These are phyloP conservation scores for Butastur rufipennis DNA, from an alignment of 2,113 vertebrate species.

Conservation along the genomic window DNA sequence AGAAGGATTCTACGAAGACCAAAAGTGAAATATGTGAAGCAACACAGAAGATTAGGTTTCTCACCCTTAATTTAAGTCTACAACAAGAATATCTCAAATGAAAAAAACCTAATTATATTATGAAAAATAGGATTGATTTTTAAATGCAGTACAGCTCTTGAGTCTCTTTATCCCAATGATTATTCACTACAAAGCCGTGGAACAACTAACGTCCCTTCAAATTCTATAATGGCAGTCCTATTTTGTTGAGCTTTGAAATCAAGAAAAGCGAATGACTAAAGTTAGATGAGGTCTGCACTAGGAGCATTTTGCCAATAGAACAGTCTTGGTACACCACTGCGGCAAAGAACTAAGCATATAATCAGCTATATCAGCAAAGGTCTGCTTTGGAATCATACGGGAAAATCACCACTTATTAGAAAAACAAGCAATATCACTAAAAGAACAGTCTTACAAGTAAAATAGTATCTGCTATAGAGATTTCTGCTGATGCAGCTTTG, in stretches of 20 bases:
- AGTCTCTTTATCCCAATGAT: constrained; percentile 6
- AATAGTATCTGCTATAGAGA: not conserved
- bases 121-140: constrained; percentile 38
- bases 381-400: not conserved
- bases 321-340: not conserved
- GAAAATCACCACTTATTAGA: not conserved
- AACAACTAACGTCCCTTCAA: not conserved
- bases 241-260: constrained; percentile 19
- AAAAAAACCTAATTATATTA: constrained; percentile 24
- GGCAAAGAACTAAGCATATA: not conserved
- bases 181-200: not conserved
- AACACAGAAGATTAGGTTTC: not conserved
- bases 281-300: not conserved
- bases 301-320: constrained; percentile 1
- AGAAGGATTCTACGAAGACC: not conserved
- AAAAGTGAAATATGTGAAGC: not conserved
- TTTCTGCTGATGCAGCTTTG: not conserved
- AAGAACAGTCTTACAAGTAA: constrained; percentile 2
- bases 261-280: constrained; percentile 3
- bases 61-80: constrained; percentile 3
- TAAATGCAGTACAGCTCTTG: constrained; percentile 20
- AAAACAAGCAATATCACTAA: not conserved
- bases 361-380: constrained; percentile 3
- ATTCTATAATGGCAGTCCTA: not conserved
- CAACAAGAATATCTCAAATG: not conserved